Evolutionary conservation across 2,888 invertebrate genomes (phyloP).

Genomic region (Mamestra brassicae): DNA sequence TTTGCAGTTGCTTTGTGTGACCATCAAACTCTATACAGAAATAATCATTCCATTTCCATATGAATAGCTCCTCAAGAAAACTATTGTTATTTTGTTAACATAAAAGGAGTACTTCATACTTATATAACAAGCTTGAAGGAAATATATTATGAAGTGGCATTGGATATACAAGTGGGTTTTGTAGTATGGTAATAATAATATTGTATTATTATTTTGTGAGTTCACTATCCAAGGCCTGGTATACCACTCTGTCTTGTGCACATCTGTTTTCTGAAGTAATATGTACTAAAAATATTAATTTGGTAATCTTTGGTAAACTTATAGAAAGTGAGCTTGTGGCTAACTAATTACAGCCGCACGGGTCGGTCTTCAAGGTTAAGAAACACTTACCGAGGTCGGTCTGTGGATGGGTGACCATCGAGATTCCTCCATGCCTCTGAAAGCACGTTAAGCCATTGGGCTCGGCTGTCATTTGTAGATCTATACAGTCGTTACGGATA

Average conservation of each 20-base stretch:
- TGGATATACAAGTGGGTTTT: neutral
- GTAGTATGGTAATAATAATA: neutral
- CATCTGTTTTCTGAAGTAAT: too few species aligned
- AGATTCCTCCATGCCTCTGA: too few species aligned
- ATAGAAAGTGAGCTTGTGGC: too few species aligned
- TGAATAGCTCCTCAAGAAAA: constrained; percentile 41
- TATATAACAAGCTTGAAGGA: constrained; percentile 19
- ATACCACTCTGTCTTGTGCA: too few species aligned
- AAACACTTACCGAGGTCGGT: too few species aligned
- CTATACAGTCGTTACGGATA: too few species aligned
- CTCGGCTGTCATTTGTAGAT: too few species aligned
- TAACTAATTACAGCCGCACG: too few species aligned
- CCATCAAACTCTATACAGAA: constrained; percentile 23
- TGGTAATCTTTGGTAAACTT: too few species aligned
- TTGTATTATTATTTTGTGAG: neutral
- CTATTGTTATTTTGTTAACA: constrained; percentile 33
- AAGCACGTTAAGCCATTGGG: too few species aligned
- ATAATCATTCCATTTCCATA: constrained; percentile 53
- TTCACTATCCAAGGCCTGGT: neutral
- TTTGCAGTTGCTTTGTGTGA: neutral
- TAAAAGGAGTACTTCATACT: constrained; percentile 17
- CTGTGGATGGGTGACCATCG: too few species aligned
- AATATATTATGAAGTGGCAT: constrained; percentile 14
- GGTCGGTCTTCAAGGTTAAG: too few species aligned
- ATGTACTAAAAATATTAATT: neutral